Conservation (phyloP, 2,888 invertebrate genomes). For the Macrosoma leucophasiata region DNA sequence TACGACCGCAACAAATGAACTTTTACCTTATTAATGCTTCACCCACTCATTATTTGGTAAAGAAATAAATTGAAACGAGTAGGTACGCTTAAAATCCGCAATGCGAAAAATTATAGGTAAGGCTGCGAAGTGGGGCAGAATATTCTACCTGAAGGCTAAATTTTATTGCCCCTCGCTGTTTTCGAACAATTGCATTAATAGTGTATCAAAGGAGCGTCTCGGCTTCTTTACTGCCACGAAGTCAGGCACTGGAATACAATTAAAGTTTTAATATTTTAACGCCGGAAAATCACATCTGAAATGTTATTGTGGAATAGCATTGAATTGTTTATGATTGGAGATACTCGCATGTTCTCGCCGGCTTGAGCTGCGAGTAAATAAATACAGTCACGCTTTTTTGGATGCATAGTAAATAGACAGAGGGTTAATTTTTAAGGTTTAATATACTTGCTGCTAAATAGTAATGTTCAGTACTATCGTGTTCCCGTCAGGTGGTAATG, state of each 20-base stretch:
- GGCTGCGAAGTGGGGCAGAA: slow-evolving; percentile 57
- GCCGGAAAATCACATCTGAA: slow-evolving; percentile 47
- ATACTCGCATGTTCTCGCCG: too few species aligned
- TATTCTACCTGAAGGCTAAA: slow-evolving; percentile 68
- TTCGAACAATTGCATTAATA: slow-evolving; percentile 75
- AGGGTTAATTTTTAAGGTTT: too few species aligned
- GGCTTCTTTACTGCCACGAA: slow-evolving; percentile 61
- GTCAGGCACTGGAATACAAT: slow-evolving; percentile 53
- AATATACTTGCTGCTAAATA: too few species aligned
- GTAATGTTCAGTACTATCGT: too few species aligned
- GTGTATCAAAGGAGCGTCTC: slow-evolving; percentile 64
- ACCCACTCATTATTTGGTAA: slow-evolving; percentile 9
- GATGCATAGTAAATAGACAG: too few species aligned
- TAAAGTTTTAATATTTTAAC: slow-evolving; percentile 68
- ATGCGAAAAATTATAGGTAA: slow-evolving; percentile 69
- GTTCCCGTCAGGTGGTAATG: too few species aligned
- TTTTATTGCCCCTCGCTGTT: slow-evolving; percentile 66
- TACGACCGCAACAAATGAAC: too few species aligned
- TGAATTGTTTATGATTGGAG: too few species aligned
- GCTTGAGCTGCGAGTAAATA: too few species aligned
- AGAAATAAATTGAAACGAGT: slow-evolving; percentile 31
- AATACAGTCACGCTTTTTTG: too few species aligned
- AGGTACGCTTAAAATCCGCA: slow-evolving; percentile 54
- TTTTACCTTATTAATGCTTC: too few species aligned
- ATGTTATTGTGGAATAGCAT: too few species aligned